These are phyloP conservation scores for Bursaphelenchus mucronatus DNA, from an alignment of 1,140 invertebrate species.

Conservation along the genomic window DNA sequence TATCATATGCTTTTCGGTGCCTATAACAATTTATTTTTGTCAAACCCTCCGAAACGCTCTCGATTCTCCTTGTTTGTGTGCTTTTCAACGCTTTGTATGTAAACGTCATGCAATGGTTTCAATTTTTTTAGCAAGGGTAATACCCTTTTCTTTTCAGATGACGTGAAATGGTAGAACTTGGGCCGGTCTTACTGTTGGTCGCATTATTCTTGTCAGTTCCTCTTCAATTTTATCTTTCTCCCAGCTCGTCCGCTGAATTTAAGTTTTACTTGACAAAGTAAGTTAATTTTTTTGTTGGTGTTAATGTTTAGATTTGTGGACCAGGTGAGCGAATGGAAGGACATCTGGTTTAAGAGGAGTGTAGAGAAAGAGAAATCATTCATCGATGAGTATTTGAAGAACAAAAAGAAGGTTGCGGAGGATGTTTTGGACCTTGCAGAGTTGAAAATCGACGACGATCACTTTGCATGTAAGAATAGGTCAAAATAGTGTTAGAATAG, in stretches of 20 bases:
- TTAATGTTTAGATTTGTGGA: background rate
- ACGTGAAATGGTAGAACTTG: slow-evolving; percentile 10
- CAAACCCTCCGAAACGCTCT: background rate
- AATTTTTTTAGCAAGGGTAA: background rate
- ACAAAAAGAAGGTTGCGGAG: background rate
- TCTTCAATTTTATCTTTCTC: slow-evolving; percentile 20
- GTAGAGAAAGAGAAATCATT: background rate
- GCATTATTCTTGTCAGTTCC: slow-evolving; percentile 10
- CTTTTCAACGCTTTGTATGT: background rate
- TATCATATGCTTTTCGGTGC: background rate
- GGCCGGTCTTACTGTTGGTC: background rate
- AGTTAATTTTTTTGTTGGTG: slow-evolving; percentile 1
- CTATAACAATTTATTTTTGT: background rate
- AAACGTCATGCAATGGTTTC: too few relatives aligned
- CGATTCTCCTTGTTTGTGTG: background rate
- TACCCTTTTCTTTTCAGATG: background rate
- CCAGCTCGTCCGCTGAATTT: slow-evolving; percentile 16
- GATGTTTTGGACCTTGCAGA: background rate
- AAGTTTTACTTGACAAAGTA: slow-evolving; percentile 6
- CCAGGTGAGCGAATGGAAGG: background rate
- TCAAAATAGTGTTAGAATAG: slow-evolving; percentile 9
- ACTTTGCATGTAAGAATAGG: background rate
- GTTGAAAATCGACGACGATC: background rate
- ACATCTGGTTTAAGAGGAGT: background rate
- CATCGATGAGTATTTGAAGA: background rate